A percentile compares a stretch with the other conserved stretches of the same genome.
These are phyloP conservation scores for Heliconius cydno DNA, from an alignment of 2,888 invertebrate genomes.

Conservation along the genomic window DNA sequence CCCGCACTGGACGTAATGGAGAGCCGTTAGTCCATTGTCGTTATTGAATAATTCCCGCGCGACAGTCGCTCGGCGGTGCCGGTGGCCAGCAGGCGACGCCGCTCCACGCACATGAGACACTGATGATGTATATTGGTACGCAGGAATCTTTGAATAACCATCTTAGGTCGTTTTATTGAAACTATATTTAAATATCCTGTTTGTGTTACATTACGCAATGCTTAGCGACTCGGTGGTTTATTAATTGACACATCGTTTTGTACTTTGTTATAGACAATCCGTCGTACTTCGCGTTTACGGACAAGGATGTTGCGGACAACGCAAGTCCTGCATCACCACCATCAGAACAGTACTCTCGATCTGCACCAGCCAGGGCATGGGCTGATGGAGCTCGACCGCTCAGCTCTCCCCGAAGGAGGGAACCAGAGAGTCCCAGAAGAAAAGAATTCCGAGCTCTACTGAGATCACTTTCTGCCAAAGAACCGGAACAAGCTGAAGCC, in stretches of 20 bases:
- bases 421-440: conserved; percentile 74
- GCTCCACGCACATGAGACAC: conserved; percentile 32
- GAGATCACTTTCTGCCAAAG: conserved; percentile 86
- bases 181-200: conserved; percentile 25
- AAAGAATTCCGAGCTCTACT: conserved; percentile 84
- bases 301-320: conserved; percentile 74
- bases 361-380: conserved; percentile 87
- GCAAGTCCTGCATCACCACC: conserved; percentile 58
- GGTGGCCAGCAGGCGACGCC: conserved; percentile 51
- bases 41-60: conserved; percentile 80
- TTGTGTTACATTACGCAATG: conserved; percentile 10
- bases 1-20: conserved; percentile 72
- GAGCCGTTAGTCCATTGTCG: conserved; percentile 80
- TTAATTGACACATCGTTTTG: conserved; percentile 1
- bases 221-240: background rate
- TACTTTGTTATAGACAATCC: conserved; percentile 87
- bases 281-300: conserved; percentile 88
- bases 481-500: conserved; percentile 85
- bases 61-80: conserved; percentile 60
- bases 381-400: conserved; percentile 67
- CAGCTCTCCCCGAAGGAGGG: conserved; percentile 69
- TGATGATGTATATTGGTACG: conserved; percentile 50
- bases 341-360: conserved; percentile 85
- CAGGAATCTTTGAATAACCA: conserved; percentile 20
- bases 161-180: conserved; percentile 5